Percentiles rank a stretch among this genome's conserved stretches.
phyloP scores from a whole-genome alignment of 2,888 invertebrate genomes.

The Abrostola tripartita region DNA sequence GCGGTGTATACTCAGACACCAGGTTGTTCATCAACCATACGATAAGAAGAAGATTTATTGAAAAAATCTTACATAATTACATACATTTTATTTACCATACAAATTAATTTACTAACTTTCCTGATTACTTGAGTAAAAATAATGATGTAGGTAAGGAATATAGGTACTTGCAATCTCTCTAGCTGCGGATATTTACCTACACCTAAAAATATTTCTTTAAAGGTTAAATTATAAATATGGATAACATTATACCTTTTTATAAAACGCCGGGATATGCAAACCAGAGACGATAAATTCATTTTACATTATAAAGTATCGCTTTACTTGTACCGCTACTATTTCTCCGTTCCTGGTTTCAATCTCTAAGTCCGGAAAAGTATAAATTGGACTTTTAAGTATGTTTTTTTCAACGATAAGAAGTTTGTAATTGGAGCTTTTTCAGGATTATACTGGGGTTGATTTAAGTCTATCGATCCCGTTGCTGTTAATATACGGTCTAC shows the following conservation, averaged over 20 bases:
- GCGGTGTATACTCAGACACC: too few relatives aligned
- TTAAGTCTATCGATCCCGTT: neutral
- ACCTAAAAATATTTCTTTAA: neutral
- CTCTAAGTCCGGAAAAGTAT: conserved; percentile 1
- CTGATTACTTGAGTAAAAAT: too few relatives aligned
- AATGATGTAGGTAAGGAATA: too few relatives aligned
- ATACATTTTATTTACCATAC: too few relatives aligned
- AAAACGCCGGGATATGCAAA: conserved; percentile 1
- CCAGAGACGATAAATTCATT: conserved; percentile 8
- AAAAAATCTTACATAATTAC: too few relatives aligned
- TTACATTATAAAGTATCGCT: conserved; percentile 7
- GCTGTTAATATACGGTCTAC: too few relatives aligned
- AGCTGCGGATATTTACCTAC: too few relatives aligned
- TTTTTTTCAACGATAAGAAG: neutral
- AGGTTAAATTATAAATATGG: neutral
- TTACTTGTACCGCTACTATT: neutral
- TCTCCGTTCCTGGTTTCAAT: conserved; percentile 5
- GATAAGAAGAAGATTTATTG: too few relatives aligned
- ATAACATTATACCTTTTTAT: neutral
- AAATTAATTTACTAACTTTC: too few relatives aligned
- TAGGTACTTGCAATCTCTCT: too few relatives aligned
- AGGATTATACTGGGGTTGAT: conserved; percentile 3
- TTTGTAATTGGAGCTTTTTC: conserved; percentile 1
- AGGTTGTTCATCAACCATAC: too few relatives aligned
- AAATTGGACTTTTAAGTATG: conserved; percentile 8